Evolutionary conservation across 2,113 vertebrate species (phyloP).

Genomic region (Lophotis ruficrista): DNA sequence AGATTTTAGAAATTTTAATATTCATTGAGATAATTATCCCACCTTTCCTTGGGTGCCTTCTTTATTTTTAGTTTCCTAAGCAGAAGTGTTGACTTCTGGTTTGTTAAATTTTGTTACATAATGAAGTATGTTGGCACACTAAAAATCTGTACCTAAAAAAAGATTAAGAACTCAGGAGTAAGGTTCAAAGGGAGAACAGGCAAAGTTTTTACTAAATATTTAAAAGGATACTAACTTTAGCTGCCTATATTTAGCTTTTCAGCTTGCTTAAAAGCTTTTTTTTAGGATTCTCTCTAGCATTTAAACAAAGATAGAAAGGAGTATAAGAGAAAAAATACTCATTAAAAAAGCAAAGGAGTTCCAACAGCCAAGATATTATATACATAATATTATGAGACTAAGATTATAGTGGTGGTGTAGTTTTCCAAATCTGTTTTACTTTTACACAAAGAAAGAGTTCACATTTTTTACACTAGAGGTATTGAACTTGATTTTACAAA

Average conservation of each 20-base stretch:
- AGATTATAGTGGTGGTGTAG: neutral
- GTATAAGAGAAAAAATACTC: neutral
- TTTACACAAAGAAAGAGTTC: neutral
- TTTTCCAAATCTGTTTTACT: slow-evolving; percentile 21
- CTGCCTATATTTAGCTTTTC: slow-evolving; percentile 47
- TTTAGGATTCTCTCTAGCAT: neutral
- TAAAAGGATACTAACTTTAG: slow-evolving; percentile 65
- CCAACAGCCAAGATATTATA: neutral
- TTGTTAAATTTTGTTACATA: slow-evolving; percentile 61
- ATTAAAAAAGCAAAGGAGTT: neutral
- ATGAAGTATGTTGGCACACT: slow-evolving; percentile 46
- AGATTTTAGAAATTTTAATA: neutral
- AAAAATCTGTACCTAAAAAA: slow-evolving; percentile 55
- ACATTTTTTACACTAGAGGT: neutral
- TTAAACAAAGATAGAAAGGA: neutral
- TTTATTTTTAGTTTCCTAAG: slow-evolving; percentile 30
- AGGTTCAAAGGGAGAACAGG: slow-evolving; percentile 50
- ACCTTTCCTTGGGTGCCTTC: neutral
- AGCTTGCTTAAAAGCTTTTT: slow-evolving; percentile 23
- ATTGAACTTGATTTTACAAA: neutral
- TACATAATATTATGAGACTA: neutral
- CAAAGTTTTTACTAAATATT: slow-evolving; percentile 60
- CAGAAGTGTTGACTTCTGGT: slow-evolving; percentile 29
- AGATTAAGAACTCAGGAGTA: slow-evolving; percentile 33
- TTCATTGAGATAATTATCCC: neutral